phyloP scores from a whole-genome alignment of 2,888 invertebrate genomes.

The Hyposoter didymator region DNA sequence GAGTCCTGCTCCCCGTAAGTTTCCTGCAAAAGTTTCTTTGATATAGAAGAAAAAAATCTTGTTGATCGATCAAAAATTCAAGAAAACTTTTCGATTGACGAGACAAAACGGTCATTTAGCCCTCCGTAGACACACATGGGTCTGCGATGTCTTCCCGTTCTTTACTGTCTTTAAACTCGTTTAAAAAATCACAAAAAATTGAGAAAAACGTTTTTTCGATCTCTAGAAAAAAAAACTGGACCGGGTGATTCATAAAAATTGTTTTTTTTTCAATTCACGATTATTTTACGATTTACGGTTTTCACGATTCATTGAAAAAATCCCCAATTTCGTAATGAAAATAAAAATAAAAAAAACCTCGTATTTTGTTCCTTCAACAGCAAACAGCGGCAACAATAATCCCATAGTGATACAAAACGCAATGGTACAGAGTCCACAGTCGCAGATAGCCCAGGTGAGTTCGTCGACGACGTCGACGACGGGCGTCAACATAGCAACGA shows the following conservation, averaged over 20 bases:
- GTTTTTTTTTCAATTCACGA: neutral
- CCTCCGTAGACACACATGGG: no score
- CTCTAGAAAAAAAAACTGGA: neutral
- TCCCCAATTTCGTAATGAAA: no score
- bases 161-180: no score
- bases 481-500: conserved; percentile 74
- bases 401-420: conserved; percentile 83
- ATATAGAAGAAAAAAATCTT: no score
- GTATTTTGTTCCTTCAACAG: conserved; percentile 69
- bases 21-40: no score
- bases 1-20: conserved; percentile 83
- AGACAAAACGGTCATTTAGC: neutral
- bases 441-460: conserved; percentile 79
- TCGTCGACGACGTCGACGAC: conserved; percentile 72
- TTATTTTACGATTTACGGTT: no score
- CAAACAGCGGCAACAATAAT: conserved; percentile 79
- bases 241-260: neutral
- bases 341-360: no score
- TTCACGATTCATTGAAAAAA: no score
- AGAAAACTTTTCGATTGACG: neutral
- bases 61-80: neutral
- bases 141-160: no score
- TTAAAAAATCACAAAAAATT: no score
- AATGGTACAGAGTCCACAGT: conserved; percentile 82
- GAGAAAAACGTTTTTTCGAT: neutral